A percentile compares a stretch with the other conserved stretches of the same genome.
These are phyloP conservation scores for Lycaon pictus DNA, from an alignment of 2,113 vertebrate species.

Conservation along the genomic window DNA sequence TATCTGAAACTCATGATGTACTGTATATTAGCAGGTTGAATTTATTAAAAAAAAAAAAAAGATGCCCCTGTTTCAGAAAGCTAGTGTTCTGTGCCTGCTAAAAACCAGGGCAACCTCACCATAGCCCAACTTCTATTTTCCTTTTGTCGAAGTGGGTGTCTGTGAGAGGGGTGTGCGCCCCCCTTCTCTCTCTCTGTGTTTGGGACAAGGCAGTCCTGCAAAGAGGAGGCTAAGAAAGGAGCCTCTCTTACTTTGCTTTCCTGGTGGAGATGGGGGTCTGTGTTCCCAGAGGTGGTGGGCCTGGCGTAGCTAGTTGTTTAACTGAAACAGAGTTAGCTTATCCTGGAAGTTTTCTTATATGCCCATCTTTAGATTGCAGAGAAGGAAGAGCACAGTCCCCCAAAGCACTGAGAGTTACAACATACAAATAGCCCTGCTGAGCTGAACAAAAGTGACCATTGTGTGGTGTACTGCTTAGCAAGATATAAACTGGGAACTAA, in stretches of 20 bases:
- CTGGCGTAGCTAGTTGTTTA: conserved; percentile 3
- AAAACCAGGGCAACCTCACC: not conserved
- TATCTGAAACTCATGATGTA: no score
- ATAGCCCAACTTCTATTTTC: not conserved
- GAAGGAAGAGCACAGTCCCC: conserved; percentile 56
- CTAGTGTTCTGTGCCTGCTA: not conserved
- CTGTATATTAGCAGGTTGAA: no score
- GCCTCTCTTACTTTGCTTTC: not conserved
- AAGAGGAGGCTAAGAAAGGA: not conserved
- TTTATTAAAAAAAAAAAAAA: no score
- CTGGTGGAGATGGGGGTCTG: not conserved
- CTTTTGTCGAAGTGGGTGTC: not conserved
- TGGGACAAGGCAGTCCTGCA: not conserved
- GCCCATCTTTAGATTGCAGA: conserved; percentile 63
- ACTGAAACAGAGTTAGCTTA: conserved; percentile 14
- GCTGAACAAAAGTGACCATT: conserved; percentile 69
- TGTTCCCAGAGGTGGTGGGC: not conserved
- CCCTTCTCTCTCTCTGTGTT: not conserved
- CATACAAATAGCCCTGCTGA: conserved; percentile 46
- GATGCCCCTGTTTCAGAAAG: not conserved
- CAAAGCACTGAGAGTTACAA: conserved; percentile 52
- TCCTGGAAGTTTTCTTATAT: conserved; percentile 42
- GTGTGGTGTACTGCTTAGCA: conserved; percentile 32
- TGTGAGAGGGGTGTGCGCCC: not conserved
- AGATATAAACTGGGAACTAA: conserved; percentile 58